phyloP scores from a whole-genome alignment of 1,140 invertebrate genomes.

The Charaxes varanes region DNA sequence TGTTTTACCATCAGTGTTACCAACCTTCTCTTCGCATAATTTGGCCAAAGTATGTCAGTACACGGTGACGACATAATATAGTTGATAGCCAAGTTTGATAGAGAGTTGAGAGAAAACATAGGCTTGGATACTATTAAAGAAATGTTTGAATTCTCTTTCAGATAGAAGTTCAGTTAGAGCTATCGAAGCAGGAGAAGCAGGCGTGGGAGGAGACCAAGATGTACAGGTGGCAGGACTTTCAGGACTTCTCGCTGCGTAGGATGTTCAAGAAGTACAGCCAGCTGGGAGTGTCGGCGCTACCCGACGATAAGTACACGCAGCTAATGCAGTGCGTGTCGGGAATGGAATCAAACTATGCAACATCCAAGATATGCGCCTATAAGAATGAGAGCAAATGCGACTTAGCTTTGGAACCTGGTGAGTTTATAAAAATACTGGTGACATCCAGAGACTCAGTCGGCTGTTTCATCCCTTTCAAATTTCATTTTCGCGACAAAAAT shows the following conservation, averaged over 20 bases:
- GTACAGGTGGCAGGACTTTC: constrained; percentile 78
- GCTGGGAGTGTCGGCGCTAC: constrained; percentile 81
- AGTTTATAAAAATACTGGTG: no score
- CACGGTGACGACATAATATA: no score
- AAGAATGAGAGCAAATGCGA: constrained; percentile 80
- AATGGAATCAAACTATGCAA: constrained; percentile 88
- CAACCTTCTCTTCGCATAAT: no score
- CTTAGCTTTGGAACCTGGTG: constrained; percentile 84
- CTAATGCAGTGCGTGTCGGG: constrained; percentile 78
- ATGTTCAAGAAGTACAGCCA: constrained; percentile 80
- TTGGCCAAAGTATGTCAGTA: no score
- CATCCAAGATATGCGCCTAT: constrained; percentile 85
- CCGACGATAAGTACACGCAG: constrained; percentile 78
- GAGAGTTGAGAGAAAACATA: no score
- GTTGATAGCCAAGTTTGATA: no score
- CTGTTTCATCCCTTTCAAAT: no score
- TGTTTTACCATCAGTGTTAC: no score
- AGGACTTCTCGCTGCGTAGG: constrained; percentile 77
- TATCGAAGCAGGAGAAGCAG: constrained; percentile 65
- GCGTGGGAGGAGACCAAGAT: constrained; percentile 76
- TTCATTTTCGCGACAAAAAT: no score
- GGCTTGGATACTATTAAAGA: background rate
- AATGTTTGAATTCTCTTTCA: constrained; percentile 17
- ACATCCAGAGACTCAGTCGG: no score
- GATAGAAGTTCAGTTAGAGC: constrained; percentile 61